phyloP scores from a whole-genome alignment of 2,113 vertebrate genomes.

The Syngnathus scovelli region DNA sequence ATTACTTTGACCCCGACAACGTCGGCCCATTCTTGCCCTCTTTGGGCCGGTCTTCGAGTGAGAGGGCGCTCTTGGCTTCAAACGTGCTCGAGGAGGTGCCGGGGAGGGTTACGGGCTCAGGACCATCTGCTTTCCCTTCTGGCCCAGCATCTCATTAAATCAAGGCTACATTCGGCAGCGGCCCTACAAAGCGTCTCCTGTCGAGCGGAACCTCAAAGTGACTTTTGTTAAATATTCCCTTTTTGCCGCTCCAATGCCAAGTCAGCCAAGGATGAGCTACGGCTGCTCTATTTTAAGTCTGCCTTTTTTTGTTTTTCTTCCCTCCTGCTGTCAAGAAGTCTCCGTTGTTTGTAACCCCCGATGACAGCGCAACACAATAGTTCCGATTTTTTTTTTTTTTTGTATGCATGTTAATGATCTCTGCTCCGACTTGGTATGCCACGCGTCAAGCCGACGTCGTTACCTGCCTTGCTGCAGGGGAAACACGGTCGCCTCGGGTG shows the following conservation, averaged over 20 bases:
- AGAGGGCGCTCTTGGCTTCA: not conserved
- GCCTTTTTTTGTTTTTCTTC: too few species aligned
- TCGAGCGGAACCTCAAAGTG: not conserved
- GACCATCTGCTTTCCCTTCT: slow-evolving; percentile 6
- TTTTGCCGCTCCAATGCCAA: not conserved
- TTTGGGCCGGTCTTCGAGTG: not conserved
- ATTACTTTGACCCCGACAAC: too few species aligned
- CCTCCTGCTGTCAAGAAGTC: not conserved
- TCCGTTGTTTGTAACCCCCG: not conserved
- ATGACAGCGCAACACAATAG: not conserved
- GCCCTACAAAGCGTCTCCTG: not conserved
- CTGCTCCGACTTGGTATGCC: not conserved
- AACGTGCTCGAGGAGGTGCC: not conserved
- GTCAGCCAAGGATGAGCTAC: not conserved
- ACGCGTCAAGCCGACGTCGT: not conserved
- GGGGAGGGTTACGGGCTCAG: not conserved
- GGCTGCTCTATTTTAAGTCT: not conserved
- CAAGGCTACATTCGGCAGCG: not conserved
- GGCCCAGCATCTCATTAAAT: not conserved
- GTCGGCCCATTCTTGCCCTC: not conserved
- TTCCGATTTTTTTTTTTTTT: not conserved
- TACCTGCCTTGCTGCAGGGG: slow-evolving; percentile 1
- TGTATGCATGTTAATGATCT: not conserved
- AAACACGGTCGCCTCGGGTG: not conserved
- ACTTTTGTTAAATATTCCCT: not conserved